Evolutionary conservation across 2,888 invertebrate genomes (phyloP).

Genomic region (Phalera bucephala): DNA sequence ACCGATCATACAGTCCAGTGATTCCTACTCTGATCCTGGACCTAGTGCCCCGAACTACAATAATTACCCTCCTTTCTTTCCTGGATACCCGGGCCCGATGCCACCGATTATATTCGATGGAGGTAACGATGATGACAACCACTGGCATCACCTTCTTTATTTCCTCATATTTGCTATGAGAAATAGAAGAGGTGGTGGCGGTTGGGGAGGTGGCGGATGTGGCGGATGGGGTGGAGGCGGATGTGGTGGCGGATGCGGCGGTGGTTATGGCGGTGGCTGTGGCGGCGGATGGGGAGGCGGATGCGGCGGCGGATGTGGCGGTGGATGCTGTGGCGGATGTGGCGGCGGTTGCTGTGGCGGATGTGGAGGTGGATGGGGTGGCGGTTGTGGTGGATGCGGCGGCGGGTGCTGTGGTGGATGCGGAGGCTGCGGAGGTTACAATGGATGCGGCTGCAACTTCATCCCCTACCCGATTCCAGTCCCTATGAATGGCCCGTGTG

Average conservation of each 20-base stretch:
- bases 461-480: slow-evolving; percentile 25
- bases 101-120: slow-evolving; percentile 44
- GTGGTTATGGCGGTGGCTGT: slow-evolving; percentile 18
- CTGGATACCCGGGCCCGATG: slow-evolving; percentile 22
- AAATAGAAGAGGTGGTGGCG: slow-evolving; percentile 29
- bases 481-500: slow-evolving; percentile 6
- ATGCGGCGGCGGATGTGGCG: slow-evolving; percentile 16
- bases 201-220: slow-evolving; percentile 14
- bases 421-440: slow-evolving; percentile 13
- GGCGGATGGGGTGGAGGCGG: slow-evolving; percentile 16
- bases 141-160: slow-evolving; percentile 41
- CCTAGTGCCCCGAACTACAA: slow-evolving; percentile 20
- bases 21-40: slow-evolving; percentile 19
- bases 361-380: slow-evolving; percentile 12
- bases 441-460: slow-evolving; percentile 9
- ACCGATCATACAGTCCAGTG: slow-evolving; percentile 36
- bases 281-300: slow-evolving; percentile 18
- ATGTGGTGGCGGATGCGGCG: slow-evolving; percentile 16
- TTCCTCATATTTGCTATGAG: slow-evolving; percentile 51
- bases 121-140: slow-evolving; percentile 37
- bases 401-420: slow-evolving; percentile 13
- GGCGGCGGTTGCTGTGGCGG: slow-evolving; percentile 7
- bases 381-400: slow-evolving; percentile 9
- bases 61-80: slow-evolving; percentile 13
- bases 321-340: slow-evolving; percentile 12